phyloP scores from a whole-genome alignment of 1,140 invertebrate species.

The Diorhabda carinulata region DNA sequence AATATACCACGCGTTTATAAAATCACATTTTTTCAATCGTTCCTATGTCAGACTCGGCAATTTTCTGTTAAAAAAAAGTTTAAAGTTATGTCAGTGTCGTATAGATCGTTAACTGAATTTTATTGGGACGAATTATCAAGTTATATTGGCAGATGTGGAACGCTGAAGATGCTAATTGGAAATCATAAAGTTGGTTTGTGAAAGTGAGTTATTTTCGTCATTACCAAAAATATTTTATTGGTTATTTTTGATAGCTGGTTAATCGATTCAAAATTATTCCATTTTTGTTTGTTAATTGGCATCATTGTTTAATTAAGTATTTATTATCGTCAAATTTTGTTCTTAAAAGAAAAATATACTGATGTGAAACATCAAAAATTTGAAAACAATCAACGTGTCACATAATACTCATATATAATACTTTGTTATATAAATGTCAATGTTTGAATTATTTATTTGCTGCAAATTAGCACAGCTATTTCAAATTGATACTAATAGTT shows the following conservation, averaged over 20 bases:
- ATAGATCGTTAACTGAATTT: not conserved
- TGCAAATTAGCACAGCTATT: too few relatives aligned
- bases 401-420: not conserved
- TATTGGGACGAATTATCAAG: not conserved
- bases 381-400: not conserved
- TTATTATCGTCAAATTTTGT: too few relatives aligned
- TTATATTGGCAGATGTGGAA: not conserved
- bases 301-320: too few relatives aligned
- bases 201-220: not conserved
- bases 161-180: not conserved
- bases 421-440: conserved; percentile 3
- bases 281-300: too few relatives aligned
- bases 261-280: not conserved
- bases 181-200: not conserved
- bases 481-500: too few relatives aligned
- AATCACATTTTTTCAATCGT: too few relatives aligned
- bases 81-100: not conserved
- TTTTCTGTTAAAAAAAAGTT: not conserved
- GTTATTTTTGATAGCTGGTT: not conserved
- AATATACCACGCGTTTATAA: too few relatives aligned
- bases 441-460: too few relatives aligned
- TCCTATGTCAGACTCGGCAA: not conserved
- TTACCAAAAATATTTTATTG: not conserved
- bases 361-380: not conserved
- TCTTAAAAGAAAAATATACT: not conserved